Base-by-base conservation (phyloP, 92 coral and sea anemone genomes). In the Scolanthus callimorphus region DNA sequence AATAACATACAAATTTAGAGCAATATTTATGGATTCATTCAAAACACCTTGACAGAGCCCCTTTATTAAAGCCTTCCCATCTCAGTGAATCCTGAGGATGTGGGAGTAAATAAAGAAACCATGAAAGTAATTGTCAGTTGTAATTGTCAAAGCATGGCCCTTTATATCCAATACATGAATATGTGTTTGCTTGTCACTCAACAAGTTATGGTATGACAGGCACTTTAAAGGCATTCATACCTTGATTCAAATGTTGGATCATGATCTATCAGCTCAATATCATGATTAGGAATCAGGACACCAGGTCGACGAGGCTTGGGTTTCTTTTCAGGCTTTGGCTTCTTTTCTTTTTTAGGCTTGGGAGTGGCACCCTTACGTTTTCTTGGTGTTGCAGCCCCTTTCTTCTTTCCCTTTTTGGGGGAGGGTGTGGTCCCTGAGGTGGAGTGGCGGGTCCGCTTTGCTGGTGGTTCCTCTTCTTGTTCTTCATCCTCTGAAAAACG, bases 171-270 rank as follows among this genome's bases (percentile, higher is more conserved):
- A n/a, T n/a, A n/a, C n/a, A n/a, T n/a, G n/a, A n/a, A n/a, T n/a
- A n/a, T n/a, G n/a, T n/a, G n/a, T n/a, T n/a, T n/a, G n/a, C n/a
- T n/a, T n/a, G n/a, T n/a, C n/a, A n/a, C n/a, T n/a, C n/a, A n/a
- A n/a, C n/a, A n/a, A n/a, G n/a, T n/a, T n/a, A n/a, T n/a, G n/a
- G n/a, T n/a, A n/a, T n/a, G n/a, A n/a, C n/a, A n/a, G n/a, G n/a
- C n/a, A n/a, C n/a, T n/a, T n/a, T n/a, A 34, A 34, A 30, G 13
- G 19, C n/a, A 3, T 13, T 48, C 91, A 19, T 13, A 87, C 96
- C 90, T 87, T 25, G 90, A 61, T 55, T 78, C 96, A 70, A 87
- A 87, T n/a, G 86, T 83, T 13, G 96, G 96, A 65, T 87, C 90
- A 24, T 74, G 47, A 27, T 87, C 80, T 39, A 68, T 59, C 17